phyloP scores from a whole-genome alignment of 2,888 invertebrate species.

The Meghimatium bilineatum region DNA sequence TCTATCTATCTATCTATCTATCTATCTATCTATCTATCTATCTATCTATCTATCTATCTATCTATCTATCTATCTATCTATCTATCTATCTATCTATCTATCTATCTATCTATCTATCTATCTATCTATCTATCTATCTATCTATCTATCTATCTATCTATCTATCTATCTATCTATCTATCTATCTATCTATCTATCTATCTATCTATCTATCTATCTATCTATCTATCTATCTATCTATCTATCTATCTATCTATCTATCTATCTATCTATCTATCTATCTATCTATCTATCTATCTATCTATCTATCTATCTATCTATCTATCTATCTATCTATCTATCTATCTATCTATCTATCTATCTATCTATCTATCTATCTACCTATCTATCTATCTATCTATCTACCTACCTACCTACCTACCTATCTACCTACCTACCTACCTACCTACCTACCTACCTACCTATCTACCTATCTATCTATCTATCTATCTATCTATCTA shows the following conservation, averaged over 20 bases:
- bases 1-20: constrained; percentile 1
- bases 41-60: constrained; percentile 11
- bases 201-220: too few species aligned
- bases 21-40: neutral
- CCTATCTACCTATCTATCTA: too few species aligned
- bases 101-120: neutral
- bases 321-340: constrained; percentile 11
- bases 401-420: neutral
- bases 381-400: too few species aligned
- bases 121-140: neutral
- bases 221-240: constrained; percentile 42
- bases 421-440: neutral
- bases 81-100: constrained; percentile 4
- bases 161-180: constrained; percentile 11
- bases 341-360: constrained; percentile 26
- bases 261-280: constrained; percentile 37
- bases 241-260: constrained; percentile 30
- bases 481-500: constrained; percentile 8
- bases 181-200: neutral
- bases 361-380: constrained; percentile 13
- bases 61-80: constrained; percentile 19
- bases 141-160: neutral
- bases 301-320: constrained; percentile 40
- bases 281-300: constrained; percentile 39
- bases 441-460: neutral